These are phyloP conservation scores for Cyanoderma ruficeps DNA, from an alignment of 2,113 vertebrate genomes.

Conservation along the genomic window DNA sequence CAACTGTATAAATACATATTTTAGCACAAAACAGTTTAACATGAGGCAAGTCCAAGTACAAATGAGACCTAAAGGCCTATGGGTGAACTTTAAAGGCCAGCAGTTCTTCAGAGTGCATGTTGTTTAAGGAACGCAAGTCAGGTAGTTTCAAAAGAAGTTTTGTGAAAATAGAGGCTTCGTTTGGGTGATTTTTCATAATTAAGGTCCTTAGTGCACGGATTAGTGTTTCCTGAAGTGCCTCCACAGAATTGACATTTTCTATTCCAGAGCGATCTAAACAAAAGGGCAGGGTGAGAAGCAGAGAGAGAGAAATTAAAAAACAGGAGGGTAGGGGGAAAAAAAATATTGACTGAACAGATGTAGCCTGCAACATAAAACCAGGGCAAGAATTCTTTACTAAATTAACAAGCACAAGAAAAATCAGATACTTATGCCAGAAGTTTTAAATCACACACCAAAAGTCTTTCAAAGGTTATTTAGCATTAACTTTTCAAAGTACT, in stretches of 20 bases:
- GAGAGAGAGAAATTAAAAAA: neutral
- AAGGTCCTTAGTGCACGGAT: slow-evolving; percentile 92
- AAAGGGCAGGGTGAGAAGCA: neutral
- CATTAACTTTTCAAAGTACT: neutral
- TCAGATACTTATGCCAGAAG: neutral
- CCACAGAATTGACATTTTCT: slow-evolving; percentile 90
- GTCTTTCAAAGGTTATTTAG: neutral
- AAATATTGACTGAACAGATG: neutral
- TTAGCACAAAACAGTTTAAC: slow-evolving; percentile 72
- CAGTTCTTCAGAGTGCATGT: slow-evolving; percentile 98
- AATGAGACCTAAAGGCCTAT: slow-evolving; percentile 76
- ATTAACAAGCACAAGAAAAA: neutral
- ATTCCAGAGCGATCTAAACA: slow-evolving; percentile 92
- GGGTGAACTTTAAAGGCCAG: slow-evolving; percentile 97
- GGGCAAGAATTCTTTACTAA: neutral
- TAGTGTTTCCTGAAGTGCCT: slow-evolving; percentile 94
- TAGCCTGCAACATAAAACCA: neutral
- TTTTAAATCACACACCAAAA: neutral
- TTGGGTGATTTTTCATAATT: slow-evolving; percentile 93
- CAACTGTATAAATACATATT: slow-evolving; percentile 71
- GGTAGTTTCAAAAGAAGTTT: slow-evolving; percentile 96
- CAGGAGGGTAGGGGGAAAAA: neutral
- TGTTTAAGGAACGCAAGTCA: slow-evolving; percentile 97
- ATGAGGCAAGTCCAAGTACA: slow-evolving; percentile 58
- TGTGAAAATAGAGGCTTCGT: slow-evolving; percentile 93